Percentiles rank a stretch among this genome's conserved stretches.
Conservation (phyloP, 2,888 invertebrate genomes). For the Watsonalla cultraria region DNA sequence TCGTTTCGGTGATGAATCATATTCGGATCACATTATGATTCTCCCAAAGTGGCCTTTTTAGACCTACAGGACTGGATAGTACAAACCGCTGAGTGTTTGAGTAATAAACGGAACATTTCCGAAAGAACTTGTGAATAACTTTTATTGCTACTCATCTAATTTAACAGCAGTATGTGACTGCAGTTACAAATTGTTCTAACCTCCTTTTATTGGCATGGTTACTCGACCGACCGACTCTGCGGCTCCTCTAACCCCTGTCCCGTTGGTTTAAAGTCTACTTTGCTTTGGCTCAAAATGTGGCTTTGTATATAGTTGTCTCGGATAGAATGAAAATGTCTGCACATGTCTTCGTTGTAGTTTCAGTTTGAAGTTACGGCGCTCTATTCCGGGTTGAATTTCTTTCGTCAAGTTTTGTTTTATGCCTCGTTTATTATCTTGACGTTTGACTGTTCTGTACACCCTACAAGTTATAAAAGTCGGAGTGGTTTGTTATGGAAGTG, state of each 20-base stretch:
- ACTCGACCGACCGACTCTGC: slow-evolving; percentile 13
- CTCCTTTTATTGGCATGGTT: slow-evolving; percentile 47
- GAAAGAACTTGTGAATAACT: neutral
- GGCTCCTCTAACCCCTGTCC: slow-evolving; percentile 11
- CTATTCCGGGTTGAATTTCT: slow-evolving; percentile 18
- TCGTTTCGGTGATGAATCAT: too few relatives aligned
- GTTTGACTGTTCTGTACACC: too few relatives aligned
- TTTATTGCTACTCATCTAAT: slow-evolving; percentile 17
- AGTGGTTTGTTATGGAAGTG: too few relatives aligned
- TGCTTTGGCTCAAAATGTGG: slow-evolving; percentile 3
- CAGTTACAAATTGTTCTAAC: slow-evolving; percentile 50
- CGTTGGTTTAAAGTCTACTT: slow-evolving; percentile 7
- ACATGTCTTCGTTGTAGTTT: slow-evolving; percentile 15
- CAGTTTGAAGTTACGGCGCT: slow-evolving; percentile 17
- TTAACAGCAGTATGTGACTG: slow-evolving; percentile 33
- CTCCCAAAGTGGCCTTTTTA: too few relatives aligned
- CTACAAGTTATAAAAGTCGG: too few relatives aligned
- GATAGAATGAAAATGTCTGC: slow-evolving; percentile 21
- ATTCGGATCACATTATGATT: too few relatives aligned
- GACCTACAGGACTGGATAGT: neutral
- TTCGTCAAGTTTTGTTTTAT: slow-evolving; percentile 15
- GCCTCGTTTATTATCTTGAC: neutral
- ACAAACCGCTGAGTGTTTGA: neutral
- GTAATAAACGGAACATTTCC: neutral
- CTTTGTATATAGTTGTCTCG: slow-evolving; percentile 15